A percentile compares a stretch with the other conserved stretches of the same genome.
Evolutionary conservation across 2,797 vertebrate species (phyloP).

Genomic region (Phyllotis vaccarum): DNA sequence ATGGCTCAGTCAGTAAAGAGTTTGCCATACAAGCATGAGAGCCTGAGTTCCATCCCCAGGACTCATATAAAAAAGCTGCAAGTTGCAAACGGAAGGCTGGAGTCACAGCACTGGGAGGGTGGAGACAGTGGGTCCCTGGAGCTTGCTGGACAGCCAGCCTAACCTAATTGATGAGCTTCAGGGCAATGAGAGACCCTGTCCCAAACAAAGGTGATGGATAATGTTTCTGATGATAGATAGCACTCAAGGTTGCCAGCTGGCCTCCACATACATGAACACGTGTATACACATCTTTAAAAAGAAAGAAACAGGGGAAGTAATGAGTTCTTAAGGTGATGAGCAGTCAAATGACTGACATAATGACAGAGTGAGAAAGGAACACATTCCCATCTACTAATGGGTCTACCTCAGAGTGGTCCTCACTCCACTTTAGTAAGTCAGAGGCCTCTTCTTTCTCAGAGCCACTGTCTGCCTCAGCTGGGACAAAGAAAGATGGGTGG

Average conservation of each 20-base stretch:
- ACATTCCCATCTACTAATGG: background rate
- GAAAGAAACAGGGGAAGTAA: background rate
- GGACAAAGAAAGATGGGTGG: background rate
- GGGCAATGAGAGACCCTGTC: background rate
- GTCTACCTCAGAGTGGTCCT: background rate
- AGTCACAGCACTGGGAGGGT: background rate
- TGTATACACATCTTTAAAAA: background rate
- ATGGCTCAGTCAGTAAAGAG: too few relatives aligned
- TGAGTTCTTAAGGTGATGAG: background rate
- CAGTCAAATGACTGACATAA: background rate
- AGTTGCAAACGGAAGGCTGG: background rate
- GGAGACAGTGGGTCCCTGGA: background rate
- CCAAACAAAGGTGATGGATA: background rate
- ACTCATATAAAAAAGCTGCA: background rate
- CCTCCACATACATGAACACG: background rate
- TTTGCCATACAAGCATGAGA: background rate
- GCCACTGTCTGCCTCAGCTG: background rate
- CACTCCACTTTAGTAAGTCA: too few relatives aligned
- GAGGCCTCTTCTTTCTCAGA: background rate
- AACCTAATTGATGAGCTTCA: background rate
- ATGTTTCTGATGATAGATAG: background rate
- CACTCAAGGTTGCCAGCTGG: background rate
- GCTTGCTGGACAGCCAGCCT: background rate
- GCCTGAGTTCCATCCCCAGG: background rate
- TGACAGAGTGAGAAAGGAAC: background rate